Percentiles rank a stretch among this genome's conserved stretches.
phyloP scores from a whole-genome alignment of 2,113 vertebrate species.

The Melanostigma gelatinosum region DNA sequence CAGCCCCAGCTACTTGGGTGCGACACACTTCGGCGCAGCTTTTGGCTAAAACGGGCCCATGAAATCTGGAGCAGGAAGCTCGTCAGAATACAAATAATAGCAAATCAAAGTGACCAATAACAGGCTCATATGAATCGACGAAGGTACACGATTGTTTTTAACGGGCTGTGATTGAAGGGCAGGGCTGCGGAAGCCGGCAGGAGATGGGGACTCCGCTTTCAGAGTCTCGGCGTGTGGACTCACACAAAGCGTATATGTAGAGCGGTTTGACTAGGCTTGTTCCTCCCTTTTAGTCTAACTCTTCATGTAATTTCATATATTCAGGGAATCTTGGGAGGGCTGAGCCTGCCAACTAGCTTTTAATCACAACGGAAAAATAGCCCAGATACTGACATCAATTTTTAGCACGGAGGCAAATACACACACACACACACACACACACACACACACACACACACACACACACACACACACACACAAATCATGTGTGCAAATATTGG shows the following conservation, averaged over 20 bases:
- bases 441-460: constrained; percentile 28
- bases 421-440: constrained; percentile 7
- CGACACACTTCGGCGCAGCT: constrained; percentile 54
- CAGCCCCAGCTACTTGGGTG: neutral
- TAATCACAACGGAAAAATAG: constrained; percentile 61
- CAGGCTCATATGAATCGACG: neutral
- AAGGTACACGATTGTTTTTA: constrained; percentile 22
- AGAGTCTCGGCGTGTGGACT: constrained; percentile 2
- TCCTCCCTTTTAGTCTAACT: constrained; percentile 52
- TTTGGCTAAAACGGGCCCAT: constrained; percentile 51
- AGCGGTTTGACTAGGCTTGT: constrained; percentile 28
- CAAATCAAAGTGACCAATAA: constrained; percentile 41
- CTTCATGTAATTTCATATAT: constrained; percentile 68
- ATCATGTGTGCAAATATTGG: constrained; percentile 12
- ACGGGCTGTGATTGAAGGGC: constrained; percentile 26
- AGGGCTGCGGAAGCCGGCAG: constrained; percentile 6
- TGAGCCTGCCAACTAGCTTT: constrained; percentile 68
- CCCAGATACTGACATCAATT: constrained; percentile 51
- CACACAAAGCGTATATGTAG: constrained; percentile 32
- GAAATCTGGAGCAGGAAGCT: constrained; percentile 56
- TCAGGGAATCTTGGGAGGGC: constrained; percentile 61
- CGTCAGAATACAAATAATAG: constrained; percentile 39
- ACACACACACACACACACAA: constrained; percentile 10
- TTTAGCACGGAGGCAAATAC: constrained; percentile 6
- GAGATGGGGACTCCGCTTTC: constrained; percentile 6